phyloP scores from a whole-genome alignment of 2,797 vertebrate species.

The Hybognathus amarus region DNA sequence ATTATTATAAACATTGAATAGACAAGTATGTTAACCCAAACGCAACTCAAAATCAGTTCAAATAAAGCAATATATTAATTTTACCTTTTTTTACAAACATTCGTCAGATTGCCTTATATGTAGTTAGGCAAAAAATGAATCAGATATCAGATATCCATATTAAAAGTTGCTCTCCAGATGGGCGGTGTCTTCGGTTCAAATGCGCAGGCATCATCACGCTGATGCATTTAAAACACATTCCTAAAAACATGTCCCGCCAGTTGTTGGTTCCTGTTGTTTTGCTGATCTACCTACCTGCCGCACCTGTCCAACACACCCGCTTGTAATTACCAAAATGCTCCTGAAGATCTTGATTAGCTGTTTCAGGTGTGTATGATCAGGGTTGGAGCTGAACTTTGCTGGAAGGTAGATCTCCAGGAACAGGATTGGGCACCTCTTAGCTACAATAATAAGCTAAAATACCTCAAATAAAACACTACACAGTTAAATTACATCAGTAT shows the following conservation, averaged over 20 bases:
- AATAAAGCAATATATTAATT: not conserved
- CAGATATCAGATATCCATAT: not conserved
- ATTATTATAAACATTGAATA: not conserved
- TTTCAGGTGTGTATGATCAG: too few species aligned
- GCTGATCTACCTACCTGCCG: not conserved
- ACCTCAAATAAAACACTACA: not conserved
- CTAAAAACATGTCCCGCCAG: slow-evolving; percentile 50
- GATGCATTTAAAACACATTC: slow-evolving; percentile 50
- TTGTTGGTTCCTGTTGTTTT: slow-evolving; percentile 32
- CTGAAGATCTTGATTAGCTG: too few species aligned
- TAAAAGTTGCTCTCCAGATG: not conserved
- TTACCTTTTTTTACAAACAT: not conserved
- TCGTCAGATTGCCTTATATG: not conserved
- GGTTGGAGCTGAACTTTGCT: too few species aligned
- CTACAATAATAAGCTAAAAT: not conserved
- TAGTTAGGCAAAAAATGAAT: not conserved
- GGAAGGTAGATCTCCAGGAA: too few species aligned
- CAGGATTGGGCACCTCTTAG: too few species aligned
- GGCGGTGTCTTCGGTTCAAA: not conserved
- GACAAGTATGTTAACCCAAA: not conserved
- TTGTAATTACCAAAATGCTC: too few species aligned
- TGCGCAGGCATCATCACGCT: not conserved
- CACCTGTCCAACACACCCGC: too few species aligned
- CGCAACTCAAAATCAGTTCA: not conserved
- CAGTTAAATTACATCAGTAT: not conserved